Conservation (phyloP, 2,113 vertebrate species). For the Mesoclemmys tuberculata region DNA sequence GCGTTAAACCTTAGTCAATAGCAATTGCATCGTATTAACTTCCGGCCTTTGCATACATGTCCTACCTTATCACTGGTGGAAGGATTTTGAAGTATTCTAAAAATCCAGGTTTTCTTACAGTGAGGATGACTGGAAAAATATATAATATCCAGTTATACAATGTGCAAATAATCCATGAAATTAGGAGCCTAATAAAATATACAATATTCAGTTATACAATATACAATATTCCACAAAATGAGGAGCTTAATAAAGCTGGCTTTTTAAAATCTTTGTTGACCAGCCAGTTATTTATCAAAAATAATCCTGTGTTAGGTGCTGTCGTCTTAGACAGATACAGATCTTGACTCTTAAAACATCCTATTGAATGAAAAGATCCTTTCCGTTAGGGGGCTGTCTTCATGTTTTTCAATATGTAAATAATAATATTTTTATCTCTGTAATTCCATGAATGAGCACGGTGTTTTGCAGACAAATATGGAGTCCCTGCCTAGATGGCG, state of each 20-base stretch:
- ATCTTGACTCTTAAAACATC: neutral
- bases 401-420: fast-evolving
- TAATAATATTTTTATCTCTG: neutral
- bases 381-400: neutral
- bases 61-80: neutral
- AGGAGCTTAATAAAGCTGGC: neutral
- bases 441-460: neutral
- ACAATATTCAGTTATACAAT: too few species aligned
- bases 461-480: fast-evolving
- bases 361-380: neutral
- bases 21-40: constrained; percentile 22
- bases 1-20: constrained; percentile 45
- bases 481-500: neutral
- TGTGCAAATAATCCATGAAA: too few species aligned
- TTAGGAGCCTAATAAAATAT: too few species aligned
- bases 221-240: too few species aligned
- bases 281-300: neutral
- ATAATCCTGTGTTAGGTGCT: neutral
- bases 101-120: constrained; percentile 3
- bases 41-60: constrained; percentile 23
- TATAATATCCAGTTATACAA: too few species aligned
- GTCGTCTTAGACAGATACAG: fast-evolving
- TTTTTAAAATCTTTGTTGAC: neutral
- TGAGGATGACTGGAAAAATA: neutral
- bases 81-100: constrained; percentile 5